phyloP scores from a whole-genome alignment of 2,888 invertebrate genomes.

The Melanargia galathea region DNA sequence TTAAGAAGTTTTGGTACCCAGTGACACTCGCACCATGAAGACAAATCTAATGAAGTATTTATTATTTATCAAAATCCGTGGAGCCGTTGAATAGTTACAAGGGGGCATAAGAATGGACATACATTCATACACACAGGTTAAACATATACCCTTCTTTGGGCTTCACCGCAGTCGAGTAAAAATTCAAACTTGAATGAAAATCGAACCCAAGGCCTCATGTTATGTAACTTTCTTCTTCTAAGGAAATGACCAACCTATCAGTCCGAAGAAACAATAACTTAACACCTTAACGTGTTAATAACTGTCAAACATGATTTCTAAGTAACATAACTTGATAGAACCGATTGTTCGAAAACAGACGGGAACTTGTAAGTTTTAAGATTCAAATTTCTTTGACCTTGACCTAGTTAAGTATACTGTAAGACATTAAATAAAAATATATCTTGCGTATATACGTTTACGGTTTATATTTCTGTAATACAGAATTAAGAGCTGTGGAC shows the following conservation, averaged over 20 bases:
- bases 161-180: too few species aligned
- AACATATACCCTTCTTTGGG: too few species aligned
- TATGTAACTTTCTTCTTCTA: background rate
- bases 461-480: background rate
- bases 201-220: background rate
- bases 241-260: conserved; percentile 45
- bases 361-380: background rate
- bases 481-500: conserved; percentile 18
- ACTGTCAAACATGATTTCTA: conserved; percentile 18
- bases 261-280: conserved; percentile 54
- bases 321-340: conserved; percentile 26
- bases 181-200: background rate
- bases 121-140: too few species aligned
- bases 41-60: too few species aligned
- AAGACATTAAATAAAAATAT: background rate
- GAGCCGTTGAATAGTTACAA: too few species aligned
- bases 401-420: background rate
- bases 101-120: too few species aligned
- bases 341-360: background rate
- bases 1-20: too few species aligned
- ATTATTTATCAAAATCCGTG: too few species aligned
- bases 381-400: background rate
- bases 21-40: too few species aligned
- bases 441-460: background rate
- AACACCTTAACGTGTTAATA: conserved; percentile 59